Evolutionary conservation across 2,113 vertebrate species (phyloP).

Genomic region (Phyllopteryx taeniolatus): DNA sequence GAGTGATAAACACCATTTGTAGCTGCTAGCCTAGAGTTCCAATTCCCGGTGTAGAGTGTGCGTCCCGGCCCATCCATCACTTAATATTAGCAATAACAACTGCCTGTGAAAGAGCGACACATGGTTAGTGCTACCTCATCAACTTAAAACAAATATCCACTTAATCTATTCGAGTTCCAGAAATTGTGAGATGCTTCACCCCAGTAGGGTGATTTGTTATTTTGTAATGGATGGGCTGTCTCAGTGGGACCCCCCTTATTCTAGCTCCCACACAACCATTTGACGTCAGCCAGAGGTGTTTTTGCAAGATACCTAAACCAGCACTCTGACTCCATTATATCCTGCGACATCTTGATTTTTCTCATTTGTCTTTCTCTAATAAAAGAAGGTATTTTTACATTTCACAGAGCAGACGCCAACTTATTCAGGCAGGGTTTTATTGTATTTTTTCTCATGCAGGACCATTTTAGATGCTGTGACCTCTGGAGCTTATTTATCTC

Average conservation of each 20-base stretch:
- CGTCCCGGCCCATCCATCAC: background rate
- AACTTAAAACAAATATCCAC: constrained; percentile 2
- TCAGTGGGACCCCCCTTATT: background rate
- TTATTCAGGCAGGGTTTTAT: background rate
- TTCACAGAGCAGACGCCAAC: background rate
- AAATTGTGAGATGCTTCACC: background rate
- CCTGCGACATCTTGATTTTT: background rate
- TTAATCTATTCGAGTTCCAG: background rate
- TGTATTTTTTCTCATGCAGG: background rate
- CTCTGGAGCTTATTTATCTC: background rate
- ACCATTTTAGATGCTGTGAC: background rate
- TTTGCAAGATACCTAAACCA: background rate
- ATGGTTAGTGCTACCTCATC: background rate
- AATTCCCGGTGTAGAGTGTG: background rate
- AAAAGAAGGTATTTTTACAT: background rate
- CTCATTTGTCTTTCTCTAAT: background rate
- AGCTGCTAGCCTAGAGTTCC: background rate
- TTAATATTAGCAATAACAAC: background rate
- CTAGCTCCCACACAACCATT: background rate
- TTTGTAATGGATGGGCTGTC: background rate
- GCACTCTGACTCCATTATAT: background rate
- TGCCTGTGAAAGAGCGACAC: background rate
- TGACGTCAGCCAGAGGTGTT: background rate
- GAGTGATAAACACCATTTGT: background rate
- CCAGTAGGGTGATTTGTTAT: background rate